phyloP scores from a whole-genome alignment of 2,797 vertebrate genomes.

The Sorex maritimensis region DNA sequence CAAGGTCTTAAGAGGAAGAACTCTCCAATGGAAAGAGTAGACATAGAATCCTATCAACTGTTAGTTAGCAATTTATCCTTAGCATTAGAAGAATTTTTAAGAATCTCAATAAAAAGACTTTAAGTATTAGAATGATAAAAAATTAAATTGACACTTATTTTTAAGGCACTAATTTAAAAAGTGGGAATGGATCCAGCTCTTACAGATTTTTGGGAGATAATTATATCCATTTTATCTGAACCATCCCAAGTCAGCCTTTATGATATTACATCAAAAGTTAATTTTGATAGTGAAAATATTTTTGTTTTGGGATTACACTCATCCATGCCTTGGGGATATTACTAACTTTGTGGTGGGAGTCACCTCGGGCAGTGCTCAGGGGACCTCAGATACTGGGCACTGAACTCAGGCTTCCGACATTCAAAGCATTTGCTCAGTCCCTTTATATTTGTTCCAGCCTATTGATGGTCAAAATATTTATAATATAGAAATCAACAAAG shows the following conservation, averaged over 20 bases:
- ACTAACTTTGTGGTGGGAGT: too few species aligned
- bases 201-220: not conserved
- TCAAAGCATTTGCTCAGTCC: too few species aligned
- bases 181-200: not conserved
- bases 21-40: not conserved
- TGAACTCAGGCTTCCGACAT: too few species aligned
- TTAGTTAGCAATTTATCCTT: conserved; percentile 11
- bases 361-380: too few species aligned
- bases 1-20: not conserved
- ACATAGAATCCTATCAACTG: not conserved
- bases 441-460: too few species aligned
- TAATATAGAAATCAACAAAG: not conserved
- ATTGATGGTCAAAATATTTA: conserved; percentile 40
- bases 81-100: not conserved
- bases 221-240: not conserved
- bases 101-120: not conserved
- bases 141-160: conserved; percentile 16
- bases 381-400: too few species aligned
- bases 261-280: not conserved
- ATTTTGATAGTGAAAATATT: not conserved
- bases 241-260: not conserved
- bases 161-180: conserved; percentile 7
- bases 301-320: too few species aligned
- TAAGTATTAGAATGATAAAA: conserved; percentile 41
- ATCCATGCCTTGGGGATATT: too few species aligned